These are phyloP conservation scores for Kryptolebias ocellatus DNA, from an alignment of 2,797 vertebrate genomes.

Conservation along the genomic window DNA sequence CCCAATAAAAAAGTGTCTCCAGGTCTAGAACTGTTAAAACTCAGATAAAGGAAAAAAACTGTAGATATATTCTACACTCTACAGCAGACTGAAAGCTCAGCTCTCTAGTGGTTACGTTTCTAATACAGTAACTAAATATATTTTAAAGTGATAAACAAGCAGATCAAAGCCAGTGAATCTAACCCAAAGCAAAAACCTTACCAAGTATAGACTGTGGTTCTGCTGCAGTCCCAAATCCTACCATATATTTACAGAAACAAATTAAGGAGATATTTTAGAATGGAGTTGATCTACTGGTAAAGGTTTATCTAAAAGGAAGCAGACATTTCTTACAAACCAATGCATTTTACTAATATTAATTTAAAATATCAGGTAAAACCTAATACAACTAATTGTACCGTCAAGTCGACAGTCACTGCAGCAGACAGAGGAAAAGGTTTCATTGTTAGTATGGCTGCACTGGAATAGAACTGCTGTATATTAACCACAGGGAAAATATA, in stretches of 20 bases:
- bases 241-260: neutral
- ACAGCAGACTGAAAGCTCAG: constrained; percentile 16
- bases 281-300: constrained; percentile 12
- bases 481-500: constrained; percentile 46
- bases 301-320: neutral
- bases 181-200: too few relatives aligned
- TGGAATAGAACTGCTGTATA: constrained; percentile 5
- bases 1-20: constrained; percentile 5
- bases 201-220: too few relatives aligned
- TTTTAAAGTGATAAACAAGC: constrained; percentile 15
- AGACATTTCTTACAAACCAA: too few relatives aligned
- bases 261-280: constrained; percentile 20
- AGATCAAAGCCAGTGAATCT: constrained; percentile 4
- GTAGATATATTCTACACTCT: constrained; percentile 31
- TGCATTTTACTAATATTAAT: too few relatives aligned
- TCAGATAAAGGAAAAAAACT: neutral
- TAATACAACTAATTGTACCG: too few relatives aligned
- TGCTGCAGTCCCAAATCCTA: neutral
- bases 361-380: too few relatives aligned
- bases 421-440: too few relatives aligned
- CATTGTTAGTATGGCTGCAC: constrained; percentile 12
- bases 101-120: constrained; percentile 32
- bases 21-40: too few relatives aligned
- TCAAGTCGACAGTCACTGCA: too few relatives aligned
- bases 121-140: constrained; percentile 29